Conservation (phyloP, 2,113 vertebrate species). For the Bos taurus region ARS-UCD2.0 NC_037332.1:57484501-57485000, state of each 20-base stretch:
- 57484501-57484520: background rate
- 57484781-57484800: background rate
- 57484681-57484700: slow-evolving; percentile 21
- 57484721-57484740: background rate
- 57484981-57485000: background rate
- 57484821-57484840: background rate
- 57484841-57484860: background rate
- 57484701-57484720: slow-evolving; percentile 43
- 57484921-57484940: background rate
- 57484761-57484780: background rate
- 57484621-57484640: background rate
- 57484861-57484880: background rate
- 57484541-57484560: background rate
- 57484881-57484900: background rate
- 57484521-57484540: background rate
- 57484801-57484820: background rate
- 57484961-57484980: slow-evolving; percentile 20
- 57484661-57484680: background rate
- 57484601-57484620: background rate
- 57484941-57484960: background rate
- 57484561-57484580: slow-evolving; percentile 1
- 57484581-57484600: slow-evolving; percentile 17
- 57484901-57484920: background rate
- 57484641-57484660: slow-evolving; percentile 26
- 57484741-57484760: slow-evolving; percentile 15